phyloP scores from a whole-genome alignment of 2,113 vertebrate species.

The Clinocottus analis region DNA sequence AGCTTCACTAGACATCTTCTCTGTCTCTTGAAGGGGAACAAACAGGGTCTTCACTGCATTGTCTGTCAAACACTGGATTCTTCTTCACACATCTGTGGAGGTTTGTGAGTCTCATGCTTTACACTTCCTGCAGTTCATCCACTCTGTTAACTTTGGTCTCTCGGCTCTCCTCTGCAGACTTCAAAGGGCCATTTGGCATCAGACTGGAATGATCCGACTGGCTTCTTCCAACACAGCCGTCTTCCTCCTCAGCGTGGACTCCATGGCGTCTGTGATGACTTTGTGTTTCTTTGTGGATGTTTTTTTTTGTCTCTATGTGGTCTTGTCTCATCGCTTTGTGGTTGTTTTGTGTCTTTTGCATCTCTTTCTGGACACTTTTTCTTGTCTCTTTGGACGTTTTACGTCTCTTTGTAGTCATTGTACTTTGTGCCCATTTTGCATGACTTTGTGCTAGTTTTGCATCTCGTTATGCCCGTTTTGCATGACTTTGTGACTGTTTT shows the following conservation, averaged over 20 bases:
- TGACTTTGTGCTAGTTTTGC: not conserved
- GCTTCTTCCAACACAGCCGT: not conserved
- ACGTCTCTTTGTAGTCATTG: not conserved
- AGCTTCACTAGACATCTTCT: not conserved
- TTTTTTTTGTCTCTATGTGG: not conserved
- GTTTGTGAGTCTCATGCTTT: constrained; percentile 23
- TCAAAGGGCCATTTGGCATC: constrained; percentile 44
- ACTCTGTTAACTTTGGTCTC: not conserved
- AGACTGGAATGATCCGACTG: constrained; percentile 44
- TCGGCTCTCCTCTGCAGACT: constrained; percentile 21
- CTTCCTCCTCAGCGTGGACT: constrained; percentile 4
- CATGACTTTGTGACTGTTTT: not conserved
- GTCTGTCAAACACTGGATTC: not conserved
- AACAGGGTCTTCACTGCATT: not conserved
- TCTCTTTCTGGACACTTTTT: not conserved
- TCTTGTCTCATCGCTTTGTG: too few species aligned
- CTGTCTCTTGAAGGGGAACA: not conserved
- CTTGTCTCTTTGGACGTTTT: not conserved
- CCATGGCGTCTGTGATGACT: not conserved
- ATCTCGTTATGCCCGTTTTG: not conserved
- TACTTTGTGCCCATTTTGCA: not conserved
- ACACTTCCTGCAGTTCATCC: constrained; percentile 9
- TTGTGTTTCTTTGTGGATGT: not conserved
- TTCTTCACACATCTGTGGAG: not conserved
- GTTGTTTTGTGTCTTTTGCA: not conserved